Evolutionary conservation across 2,888 invertebrate species (phyloP), one percentile per base, ranked within the genome.

Genomic region (Chesias legatella): DNA sequence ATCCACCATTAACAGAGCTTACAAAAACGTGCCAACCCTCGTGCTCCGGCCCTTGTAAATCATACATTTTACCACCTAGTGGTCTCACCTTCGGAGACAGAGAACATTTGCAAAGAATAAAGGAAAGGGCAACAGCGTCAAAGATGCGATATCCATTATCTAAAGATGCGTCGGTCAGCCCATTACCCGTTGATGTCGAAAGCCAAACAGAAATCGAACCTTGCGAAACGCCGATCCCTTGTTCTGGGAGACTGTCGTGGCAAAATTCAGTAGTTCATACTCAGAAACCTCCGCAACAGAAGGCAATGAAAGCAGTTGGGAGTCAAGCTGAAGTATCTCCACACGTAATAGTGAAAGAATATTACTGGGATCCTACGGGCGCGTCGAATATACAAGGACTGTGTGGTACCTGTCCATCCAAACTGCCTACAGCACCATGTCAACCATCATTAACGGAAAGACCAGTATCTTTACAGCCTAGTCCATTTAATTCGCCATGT

Each of bases 341-440:
- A 1, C 59, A 65, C 42, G 49, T 73, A 0, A 46, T 67, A 1
- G 51, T 76, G 1, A 73, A 72, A 37, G 71, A 80, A 41, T 72
- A 66, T 36, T 54, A 62, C 20, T 77, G 76, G 77, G 64, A 73
- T 33, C 55, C 67, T 0, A 23, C 43, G 1, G 29, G 34, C 1
- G 34, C 32, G 0, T 13, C 22, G 0, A 38, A 13, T 4, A 20
- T 35, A 8, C 7, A 21, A 13, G 25, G 29, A 7, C 7, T 22
- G 5, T 23, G 33, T n/a, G 8, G 9, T 8, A 11, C 32, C 6
- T 20, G 26, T 7, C 32, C 42, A 11, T 28, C 33, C 13, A 17
- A 17, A 8, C 35, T 10, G 11, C 21, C 21, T 1, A 3, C 22
- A 7, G 6, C 31, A 13, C 32, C 34, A 7, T n/a, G 32, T 21